Base-by-base conservation (phyloP, 2,797 vertebrate species). In the Pygocentrus nattereri region DNA sequence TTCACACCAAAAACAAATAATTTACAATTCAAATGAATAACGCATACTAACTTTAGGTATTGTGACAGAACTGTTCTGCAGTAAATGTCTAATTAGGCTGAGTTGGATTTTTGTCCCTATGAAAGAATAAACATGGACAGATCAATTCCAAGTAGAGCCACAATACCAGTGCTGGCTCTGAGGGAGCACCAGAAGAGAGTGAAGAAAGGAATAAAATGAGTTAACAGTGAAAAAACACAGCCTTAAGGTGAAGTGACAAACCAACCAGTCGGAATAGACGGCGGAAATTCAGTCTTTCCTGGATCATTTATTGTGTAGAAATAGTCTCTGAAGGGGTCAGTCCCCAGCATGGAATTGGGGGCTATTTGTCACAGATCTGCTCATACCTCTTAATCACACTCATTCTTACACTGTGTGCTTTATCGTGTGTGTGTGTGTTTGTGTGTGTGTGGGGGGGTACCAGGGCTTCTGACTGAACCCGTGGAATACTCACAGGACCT, bases 401-500 rank as follows among this genome's bases (percentile, higher is more conserved):
- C 27, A 13, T 8, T 34, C 70, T 56, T 73, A 25, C 10, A 2
- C 49, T 31, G 18, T 25, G 18, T 21, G 58, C 19, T 23, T 31
- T 64, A 31, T 49, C 10, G 27, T 76, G 47, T 30, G n/a, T 16
- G 25, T 61, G 15, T 31, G 3, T 56, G 68, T 52, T 25, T 61
- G 31, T 72, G 77, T 30, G 47, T 70, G 67, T 70, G 31, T 47
- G 4, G 16, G 54, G 61, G 11, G 65, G 69, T 18, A 73, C n/a
- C 18, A 15, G 31, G 18, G 78, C n/a, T 25, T 76, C 21, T 67
- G 67, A 27, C 34, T 76, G 62, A 65, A 76, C 10, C 49, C 0
- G 5, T 61, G 41, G 68, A 85, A 75, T 92, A 94, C 95, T 95
- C 91, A 96, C 95, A 81, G 92, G 91, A 84, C 94, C 94, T 49